Conservation (phyloP, 2,113 vertebrate species). For the Nothobranchius kuhntae region DNA sequence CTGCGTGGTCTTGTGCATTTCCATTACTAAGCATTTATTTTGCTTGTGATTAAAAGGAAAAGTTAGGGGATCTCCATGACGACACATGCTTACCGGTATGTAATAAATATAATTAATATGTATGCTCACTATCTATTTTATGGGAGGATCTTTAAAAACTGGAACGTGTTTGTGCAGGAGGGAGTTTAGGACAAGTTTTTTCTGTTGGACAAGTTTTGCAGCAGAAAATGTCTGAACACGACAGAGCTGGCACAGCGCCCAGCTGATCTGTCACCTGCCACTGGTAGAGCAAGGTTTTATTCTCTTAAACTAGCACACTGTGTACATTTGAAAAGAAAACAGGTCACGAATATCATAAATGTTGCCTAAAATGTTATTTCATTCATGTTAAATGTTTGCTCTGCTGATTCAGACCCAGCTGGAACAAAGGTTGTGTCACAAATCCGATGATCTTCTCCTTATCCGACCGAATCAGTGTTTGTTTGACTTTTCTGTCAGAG, state of each 20-base stretch:
- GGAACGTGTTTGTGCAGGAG: conserved; percentile 45
- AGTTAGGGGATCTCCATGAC: conserved; percentile 1
- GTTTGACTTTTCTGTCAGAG: background rate
- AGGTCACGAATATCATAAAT: background rate
- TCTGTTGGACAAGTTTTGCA: conserved; percentile 37
- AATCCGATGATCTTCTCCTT: background rate
- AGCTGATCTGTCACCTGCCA: conserved; percentile 23
- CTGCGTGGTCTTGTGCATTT: conserved; percentile 9
- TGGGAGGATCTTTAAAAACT: conserved; percentile 19
- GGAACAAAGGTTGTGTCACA: background rate
- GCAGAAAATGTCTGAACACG: conserved; percentile 29
- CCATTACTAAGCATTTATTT: background rate
- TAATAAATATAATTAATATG: background rate
- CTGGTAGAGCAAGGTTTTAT: background rate
- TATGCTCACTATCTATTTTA: conserved; percentile 32
- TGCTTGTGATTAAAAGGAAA: background rate
- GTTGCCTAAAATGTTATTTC: background rate
- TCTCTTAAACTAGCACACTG: background rate
- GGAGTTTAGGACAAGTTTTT: conserved; percentile 26
- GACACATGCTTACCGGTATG: conserved; percentile 23
- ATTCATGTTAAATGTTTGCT: too few species aligned
- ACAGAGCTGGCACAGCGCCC: conserved; percentile 29
- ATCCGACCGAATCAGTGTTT: background rate
- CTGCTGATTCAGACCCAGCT: too few species aligned
- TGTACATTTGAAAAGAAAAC: conserved; percentile 3